phyloP scores from a whole-genome alignment of 2,113 vertebrate genomes.

The Petrocephalus zakoni region DNA sequence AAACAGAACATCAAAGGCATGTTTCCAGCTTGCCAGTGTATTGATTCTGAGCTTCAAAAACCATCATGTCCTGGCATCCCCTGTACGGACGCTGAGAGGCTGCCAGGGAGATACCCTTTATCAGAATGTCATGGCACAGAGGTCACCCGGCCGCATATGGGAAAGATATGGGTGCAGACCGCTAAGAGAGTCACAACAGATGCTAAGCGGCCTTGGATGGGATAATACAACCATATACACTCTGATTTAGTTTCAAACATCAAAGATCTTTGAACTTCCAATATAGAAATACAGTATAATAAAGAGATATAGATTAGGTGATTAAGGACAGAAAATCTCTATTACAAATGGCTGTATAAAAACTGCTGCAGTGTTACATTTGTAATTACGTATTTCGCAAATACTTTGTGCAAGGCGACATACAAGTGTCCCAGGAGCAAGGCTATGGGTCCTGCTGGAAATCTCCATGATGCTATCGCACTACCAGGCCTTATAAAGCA shows the following conservation, averaged over 20 bases:
- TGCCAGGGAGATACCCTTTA: not conserved
- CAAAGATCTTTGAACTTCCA: not conserved
- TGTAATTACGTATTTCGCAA: not conserved
- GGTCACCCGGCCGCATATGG: not conserved
- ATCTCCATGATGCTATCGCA: not conserved
- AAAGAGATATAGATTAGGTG: not conserved
- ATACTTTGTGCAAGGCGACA: not conserved
- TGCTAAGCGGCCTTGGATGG: not conserved
- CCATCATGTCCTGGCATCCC: not conserved
- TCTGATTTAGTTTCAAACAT: not conserved
- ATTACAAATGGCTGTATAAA: not conserved
- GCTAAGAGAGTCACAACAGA: not conserved
- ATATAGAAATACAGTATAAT: not conserved
- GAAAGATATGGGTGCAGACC: not conserved
- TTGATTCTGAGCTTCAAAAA: not conserved
- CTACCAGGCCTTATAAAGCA: not conserved
- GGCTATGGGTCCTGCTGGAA: not conserved
- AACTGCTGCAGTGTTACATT: not conserved
- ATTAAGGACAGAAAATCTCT: not conserved
- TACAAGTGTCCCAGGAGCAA: not conserved
- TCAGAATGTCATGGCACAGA: not conserved
- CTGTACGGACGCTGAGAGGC: not conserved
- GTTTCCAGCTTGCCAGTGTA: not conserved
- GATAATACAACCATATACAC: not conserved
- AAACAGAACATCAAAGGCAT: not conserved